Conservation (phyloP, 2,797 vertebrate genomes). For the Sebastes paucispinis region DNA sequence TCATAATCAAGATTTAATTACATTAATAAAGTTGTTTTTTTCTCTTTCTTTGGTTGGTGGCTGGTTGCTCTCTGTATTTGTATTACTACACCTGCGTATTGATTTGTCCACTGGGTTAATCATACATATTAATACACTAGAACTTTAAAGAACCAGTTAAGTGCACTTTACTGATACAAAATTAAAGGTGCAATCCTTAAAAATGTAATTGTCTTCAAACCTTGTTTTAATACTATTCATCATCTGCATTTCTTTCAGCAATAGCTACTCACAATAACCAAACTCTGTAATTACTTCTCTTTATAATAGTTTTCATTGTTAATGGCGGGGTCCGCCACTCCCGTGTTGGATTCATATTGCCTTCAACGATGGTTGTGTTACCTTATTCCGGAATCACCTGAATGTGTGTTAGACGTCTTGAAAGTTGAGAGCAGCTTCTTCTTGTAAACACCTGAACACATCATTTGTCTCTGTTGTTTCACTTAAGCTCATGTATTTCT, state of each 20-base stretch:
- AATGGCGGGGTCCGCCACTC: neutral
- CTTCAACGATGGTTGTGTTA: neutral
- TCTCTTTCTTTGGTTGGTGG: neutral
- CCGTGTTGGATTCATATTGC: too few species aligned
- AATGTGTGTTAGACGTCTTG: too few species aligned
- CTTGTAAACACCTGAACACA: too few species aligned
- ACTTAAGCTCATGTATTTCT: too few species aligned
- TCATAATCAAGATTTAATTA: slow-evolving; percentile 13
- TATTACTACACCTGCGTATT: neutral
- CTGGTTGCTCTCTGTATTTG: neutral
- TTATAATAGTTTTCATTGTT: neutral
- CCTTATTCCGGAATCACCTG: neutral
- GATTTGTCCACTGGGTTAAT: neutral
- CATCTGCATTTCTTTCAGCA: too few species aligned
- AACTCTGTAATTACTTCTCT: neutral
- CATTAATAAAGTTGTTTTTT: neutral
- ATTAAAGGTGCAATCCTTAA: neutral
- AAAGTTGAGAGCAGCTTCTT: neutral
- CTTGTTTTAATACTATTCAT: neutral
- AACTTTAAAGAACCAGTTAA: neutral
- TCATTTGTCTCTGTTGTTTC: too few species aligned
- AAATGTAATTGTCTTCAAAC: neutral
- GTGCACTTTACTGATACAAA: neutral
- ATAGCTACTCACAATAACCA: neutral
- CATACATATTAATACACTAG: neutral